Evolutionary conservation across 1,140 invertebrate genomes (phyloP).

Genomic region (Eurosta solidaginis): DNA sequence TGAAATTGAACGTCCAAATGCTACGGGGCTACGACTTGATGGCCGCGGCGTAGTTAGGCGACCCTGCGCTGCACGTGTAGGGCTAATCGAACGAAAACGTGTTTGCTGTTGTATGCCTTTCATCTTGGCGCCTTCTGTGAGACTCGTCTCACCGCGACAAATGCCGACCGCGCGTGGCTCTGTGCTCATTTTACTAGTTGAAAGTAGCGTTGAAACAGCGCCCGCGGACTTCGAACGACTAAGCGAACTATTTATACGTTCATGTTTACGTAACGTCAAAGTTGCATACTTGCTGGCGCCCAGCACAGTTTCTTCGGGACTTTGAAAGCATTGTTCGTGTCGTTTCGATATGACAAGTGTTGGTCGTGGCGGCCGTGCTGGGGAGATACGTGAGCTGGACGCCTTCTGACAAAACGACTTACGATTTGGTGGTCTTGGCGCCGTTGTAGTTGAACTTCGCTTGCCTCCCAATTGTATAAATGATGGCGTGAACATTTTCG

Average conservation of each 20-base stretch:
- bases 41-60: conserved; percentile 45
- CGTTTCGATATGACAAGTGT: conserved; percentile 38
- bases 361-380: not conserved
- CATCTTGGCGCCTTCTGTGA: not conserved
- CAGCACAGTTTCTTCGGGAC: conserved; percentile 37
- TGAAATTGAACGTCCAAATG: conserved; percentile 56
- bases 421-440: conserved; percentile 58
- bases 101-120: conserved; percentile 46
- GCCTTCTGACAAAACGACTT: conserved; percentile 67
- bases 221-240: conserved; percentile 53
- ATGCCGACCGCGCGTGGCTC: conserved; percentile 37
- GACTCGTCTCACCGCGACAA: not conserved
- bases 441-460: not conserved
- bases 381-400: not conserved
- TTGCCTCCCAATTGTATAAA: not conserved
- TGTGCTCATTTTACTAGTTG: conserved; percentile 41
- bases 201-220: conserved; percentile 46
- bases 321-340: conserved; percentile 67
- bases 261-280: conserved; percentile 44
- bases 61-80: conserved; percentile 38
- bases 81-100: conserved; percentile 47
- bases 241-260: conserved; percentile 41
- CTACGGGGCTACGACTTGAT: conserved; percentile 56
- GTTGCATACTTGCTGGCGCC: conserved; percentile 41
- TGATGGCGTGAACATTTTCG: conserved; percentile 26